These are phyloP conservation scores for Anas platyrhynchos DNA, from an alignment of 2,113 vertebrate species.

Conservation along the genomic window DNA sequence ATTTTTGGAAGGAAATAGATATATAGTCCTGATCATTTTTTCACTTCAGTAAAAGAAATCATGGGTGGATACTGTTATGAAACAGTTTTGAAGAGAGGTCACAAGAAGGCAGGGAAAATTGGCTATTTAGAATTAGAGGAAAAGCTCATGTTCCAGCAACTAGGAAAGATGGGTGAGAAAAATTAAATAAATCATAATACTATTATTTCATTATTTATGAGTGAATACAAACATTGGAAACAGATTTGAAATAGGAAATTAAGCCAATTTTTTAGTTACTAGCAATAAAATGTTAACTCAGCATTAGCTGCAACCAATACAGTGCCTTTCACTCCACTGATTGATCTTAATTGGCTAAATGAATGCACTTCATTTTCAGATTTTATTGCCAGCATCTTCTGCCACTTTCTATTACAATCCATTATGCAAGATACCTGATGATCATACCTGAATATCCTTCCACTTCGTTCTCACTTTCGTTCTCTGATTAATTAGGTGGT, in stretches of 20 bases:
- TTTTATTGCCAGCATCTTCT: conserved; percentile 11
- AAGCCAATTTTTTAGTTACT: conserved; percentile 5
- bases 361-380: background rate
- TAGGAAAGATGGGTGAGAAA: background rate
- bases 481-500: background rate
- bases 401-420: conserved; percentile 11
- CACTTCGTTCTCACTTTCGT: background rate
- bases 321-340: background rate
- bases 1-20: background rate
- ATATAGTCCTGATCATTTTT: background rate
- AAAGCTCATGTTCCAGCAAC: background rate
- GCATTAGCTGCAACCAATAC: conserved; percentile 12
- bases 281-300: conserved; percentile 31
- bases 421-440: background rate
- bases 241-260: background rate
- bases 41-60: background rate
- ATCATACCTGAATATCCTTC: background rate
- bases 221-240: background rate
- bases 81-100: background rate
- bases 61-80: background rate
- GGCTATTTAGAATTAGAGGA: background rate
- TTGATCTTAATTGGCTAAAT: conserved; percentile 36
- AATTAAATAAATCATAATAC: background rate
- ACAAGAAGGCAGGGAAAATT: background rate
- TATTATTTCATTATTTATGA: conserved; percentile 19